Evolutionary conservation across 2,888 invertebrate genomes (phyloP), one percentile per base, ranked within the genome.

Genomic region (Arge pagana): DNA sequence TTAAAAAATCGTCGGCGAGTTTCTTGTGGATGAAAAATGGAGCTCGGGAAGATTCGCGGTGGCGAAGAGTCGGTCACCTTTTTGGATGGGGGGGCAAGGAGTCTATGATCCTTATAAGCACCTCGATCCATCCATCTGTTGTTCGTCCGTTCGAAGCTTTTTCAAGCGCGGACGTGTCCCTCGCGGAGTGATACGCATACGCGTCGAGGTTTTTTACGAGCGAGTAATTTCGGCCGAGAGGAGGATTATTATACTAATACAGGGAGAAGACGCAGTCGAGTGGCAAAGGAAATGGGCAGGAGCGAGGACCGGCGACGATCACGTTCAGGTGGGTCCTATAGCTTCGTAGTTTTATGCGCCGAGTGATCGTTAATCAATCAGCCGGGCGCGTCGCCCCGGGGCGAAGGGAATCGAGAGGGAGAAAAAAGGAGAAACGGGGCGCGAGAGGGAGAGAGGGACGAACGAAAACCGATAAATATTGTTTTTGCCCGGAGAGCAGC

Each of bases 291-390:
- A 26, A 41, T 3, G 6, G 26, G 42, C 11, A n/a, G n/a, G 42
- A 11, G 16, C 40, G 50, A 31, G 13, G 50, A 43, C 21, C 16
- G 11, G 10, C 28, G 28, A 18, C 18, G 33, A 45, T 45, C 45
- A 23, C 45, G 48, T 48, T 39, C 26, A 13, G 52, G 28, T 45
- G 36, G 24, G 33, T 24, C 28, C 18, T 36, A 39, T 13, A 45
- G 53, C 43, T 50, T 41, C 35, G 50, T 48, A 65, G 61, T 68
- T 69, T 70, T 68, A 70, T 70, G 68, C 70, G 68, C 66, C 66
- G 61, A 52, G 48, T 61, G 68, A 68, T 70, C 70, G 67, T 70
- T 70, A 70, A 70, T 70, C 70, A 70, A 70, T 70, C 70, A 70
- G 61, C 54, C 52, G 18, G 57, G 50, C 50, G 42, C 49, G 36